phyloP scores from a whole-genome alignment of 2,888 invertebrate species.

The Cancer borealis region DNA sequence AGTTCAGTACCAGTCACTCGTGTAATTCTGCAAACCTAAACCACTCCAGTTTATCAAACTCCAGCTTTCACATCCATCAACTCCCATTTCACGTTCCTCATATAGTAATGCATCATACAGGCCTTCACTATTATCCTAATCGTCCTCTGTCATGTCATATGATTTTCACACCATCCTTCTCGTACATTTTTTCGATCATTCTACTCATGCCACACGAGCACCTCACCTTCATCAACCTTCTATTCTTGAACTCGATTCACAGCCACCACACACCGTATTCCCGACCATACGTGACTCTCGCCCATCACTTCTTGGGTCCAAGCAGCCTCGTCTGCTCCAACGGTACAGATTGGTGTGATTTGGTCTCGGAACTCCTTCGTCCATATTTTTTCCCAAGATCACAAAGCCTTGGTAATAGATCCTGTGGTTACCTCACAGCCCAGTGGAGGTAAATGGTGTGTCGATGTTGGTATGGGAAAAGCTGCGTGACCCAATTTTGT shows the following conservation, averaged over 20 bases:
- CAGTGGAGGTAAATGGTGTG: not conserved
- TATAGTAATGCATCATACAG: not conserved
- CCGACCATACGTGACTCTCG: not conserved
- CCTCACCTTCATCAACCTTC: too few species aligned
- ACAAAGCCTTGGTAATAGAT: not conserved
- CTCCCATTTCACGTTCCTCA: not conserved
- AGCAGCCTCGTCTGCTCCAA: conserved; percentile 6
- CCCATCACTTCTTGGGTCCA: not conserved
- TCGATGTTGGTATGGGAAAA: not conserved
- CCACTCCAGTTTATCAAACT: not conserved
- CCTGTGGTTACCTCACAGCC: not conserved
- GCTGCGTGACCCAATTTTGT: not conserved
- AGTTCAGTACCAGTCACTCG: not conserved
- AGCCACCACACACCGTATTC: not conserved
- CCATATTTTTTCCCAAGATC: not conserved
- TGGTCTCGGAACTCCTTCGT: not conserved
- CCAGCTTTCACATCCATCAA: not conserved
- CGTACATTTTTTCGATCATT: not conserved
- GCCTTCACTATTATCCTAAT: not conserved
- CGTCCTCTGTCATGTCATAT: not conserved
- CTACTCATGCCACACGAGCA: too few species aligned
- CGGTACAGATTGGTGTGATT: not conserved
- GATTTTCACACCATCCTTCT: not conserved
- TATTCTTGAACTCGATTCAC: not conserved
- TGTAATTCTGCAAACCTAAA: not conserved